Evolutionary conservation across 2,888 invertebrate genomes (phyloP).

Genomic region (Philereme vetulata): DNA sequence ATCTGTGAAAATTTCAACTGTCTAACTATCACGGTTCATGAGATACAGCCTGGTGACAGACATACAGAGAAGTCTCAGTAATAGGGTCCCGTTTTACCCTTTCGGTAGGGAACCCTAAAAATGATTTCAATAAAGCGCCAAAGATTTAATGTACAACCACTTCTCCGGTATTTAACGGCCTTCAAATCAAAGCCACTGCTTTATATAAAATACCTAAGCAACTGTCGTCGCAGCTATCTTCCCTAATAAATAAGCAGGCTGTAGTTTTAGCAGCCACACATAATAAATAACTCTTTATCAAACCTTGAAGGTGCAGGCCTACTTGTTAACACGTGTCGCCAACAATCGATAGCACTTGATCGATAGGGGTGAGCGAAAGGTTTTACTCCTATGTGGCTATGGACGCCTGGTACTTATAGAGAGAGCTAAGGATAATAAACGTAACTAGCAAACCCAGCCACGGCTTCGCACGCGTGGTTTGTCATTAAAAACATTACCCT

Average conservation of each 20-base stretch:
- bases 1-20: too few species aligned
- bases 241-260: conserved; percentile 41
- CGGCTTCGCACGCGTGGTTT: too few species aligned
- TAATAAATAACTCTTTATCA: conserved; percentile 59
- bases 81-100: too few species aligned
- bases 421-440: background rate
- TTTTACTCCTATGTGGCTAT: conserved; percentile 16
- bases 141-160: too few species aligned
- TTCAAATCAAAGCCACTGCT: background rate
- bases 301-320: conserved; percentile 48
- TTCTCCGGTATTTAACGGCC: background rate
- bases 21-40: too few species aligned
- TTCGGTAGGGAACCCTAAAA: too few species aligned
- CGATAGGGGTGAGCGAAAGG: conserved; percentile 43
- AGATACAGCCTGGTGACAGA: too few species aligned
- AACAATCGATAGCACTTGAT: conserved; percentile 56
- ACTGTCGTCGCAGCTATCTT: conserved; percentile 35
- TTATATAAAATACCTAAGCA: conserved; percentile 2
- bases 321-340: conserved; percentile 66
- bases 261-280: conserved; percentile 37
- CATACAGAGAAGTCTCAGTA: too few species aligned
- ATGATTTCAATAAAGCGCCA: too few species aligned
- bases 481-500: too few species aligned
- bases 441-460: too few species aligned
- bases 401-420: conserved; percentile 13